These are phyloP conservation scores for Siphonodentalium dalli DNA, from an alignment of 2,888 invertebrate genomes.

Conservation along the genomic window DNA sequence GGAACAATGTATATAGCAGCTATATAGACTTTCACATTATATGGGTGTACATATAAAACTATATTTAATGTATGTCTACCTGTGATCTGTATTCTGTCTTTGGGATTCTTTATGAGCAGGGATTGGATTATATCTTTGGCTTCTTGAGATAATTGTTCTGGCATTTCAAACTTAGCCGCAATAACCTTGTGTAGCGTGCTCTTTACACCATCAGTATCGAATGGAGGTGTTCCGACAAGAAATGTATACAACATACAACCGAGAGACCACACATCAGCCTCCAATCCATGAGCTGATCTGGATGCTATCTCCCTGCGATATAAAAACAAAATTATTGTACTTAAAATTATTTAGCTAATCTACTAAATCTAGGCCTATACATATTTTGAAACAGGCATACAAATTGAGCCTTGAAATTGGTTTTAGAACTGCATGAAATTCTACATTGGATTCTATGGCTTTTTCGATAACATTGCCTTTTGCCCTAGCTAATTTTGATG, in stretches of 20 bases:
- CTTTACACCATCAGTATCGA: conserved; percentile 81
- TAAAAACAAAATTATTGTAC: too few relatives aligned
- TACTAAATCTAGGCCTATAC: too few relatives aligned
- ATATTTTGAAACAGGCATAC: too few relatives aligned
- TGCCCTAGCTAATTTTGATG: too few relatives aligned
- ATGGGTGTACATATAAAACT: too few relatives aligned
- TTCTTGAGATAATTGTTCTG: conserved; percentile 78
- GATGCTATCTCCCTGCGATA: conserved; percentile 75
- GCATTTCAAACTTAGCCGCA: conserved; percentile 82
- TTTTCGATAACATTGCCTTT: too few relatives aligned
- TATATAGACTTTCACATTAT: not conserved
- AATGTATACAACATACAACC: conserved; percentile 94
- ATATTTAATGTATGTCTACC: conserved; percentile 32
- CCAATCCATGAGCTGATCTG: conserved; percentile 86
- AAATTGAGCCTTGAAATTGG: too few relatives aligned
- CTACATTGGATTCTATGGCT: too few relatives aligned
- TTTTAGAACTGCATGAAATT: too few relatives aligned
- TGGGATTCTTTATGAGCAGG: conserved; percentile 86
- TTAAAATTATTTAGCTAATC: too few relatives aligned
- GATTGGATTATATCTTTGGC: conserved; percentile 84
- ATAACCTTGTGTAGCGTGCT: conserved; percentile 90
- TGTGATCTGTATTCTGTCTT: conserved; percentile 75
- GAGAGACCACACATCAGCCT: conserved; percentile 95
- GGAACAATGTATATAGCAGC: not conserved
- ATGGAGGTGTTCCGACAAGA: conserved; percentile 89